Evolutionary conservation across 2,797 vertebrate genomes (phyloP).

Genomic region (Babyrousa celebensis): DNA sequence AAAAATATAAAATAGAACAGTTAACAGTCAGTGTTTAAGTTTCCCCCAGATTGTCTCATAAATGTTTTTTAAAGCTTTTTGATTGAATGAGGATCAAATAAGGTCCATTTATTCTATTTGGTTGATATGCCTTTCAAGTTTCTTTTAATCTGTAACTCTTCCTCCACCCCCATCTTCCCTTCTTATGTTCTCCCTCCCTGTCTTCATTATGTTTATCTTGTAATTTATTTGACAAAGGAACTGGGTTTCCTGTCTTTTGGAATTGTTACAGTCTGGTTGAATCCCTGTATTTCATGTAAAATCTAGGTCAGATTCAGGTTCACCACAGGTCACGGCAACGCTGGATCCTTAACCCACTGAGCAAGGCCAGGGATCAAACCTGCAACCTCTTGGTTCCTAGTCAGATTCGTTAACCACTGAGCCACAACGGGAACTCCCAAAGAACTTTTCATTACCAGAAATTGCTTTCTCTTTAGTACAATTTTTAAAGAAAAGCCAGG

Average conservation of each 20-base stretch:
- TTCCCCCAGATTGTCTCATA: not conserved
- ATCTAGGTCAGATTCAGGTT: not conserved
- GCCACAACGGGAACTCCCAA: too few relatives aligned
- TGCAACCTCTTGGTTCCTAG: too few relatives aligned
- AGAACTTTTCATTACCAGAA: conserved; percentile 31
- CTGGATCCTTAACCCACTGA: too few relatives aligned
- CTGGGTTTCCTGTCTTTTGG: not conserved
- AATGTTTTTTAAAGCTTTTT: conserved; percentile 5
- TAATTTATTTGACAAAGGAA: not conserved
- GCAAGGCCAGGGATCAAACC: too few relatives aligned
- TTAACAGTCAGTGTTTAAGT: not conserved
- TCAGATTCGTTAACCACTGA: too few relatives aligned
- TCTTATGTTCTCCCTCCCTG: not conserved
- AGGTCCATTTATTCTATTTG: not conserved
- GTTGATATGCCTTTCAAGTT: not conserved
- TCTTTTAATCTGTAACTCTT: not conserved
- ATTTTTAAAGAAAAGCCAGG: conserved; percentile 11
- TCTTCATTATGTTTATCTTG: not conserved
- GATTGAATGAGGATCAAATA: conserved; percentile 40
- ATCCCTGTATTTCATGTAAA: conserved; percentile 13
- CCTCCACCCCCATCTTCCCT: not conserved
- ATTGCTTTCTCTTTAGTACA: not conserved
- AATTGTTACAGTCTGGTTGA: conserved; percentile 5
- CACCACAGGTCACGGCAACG: too few relatives aligned
- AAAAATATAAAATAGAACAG: not conserved